Base-by-base conservation (phyloP, 2,888 invertebrate genomes). In the Nomada fucata region DNA sequence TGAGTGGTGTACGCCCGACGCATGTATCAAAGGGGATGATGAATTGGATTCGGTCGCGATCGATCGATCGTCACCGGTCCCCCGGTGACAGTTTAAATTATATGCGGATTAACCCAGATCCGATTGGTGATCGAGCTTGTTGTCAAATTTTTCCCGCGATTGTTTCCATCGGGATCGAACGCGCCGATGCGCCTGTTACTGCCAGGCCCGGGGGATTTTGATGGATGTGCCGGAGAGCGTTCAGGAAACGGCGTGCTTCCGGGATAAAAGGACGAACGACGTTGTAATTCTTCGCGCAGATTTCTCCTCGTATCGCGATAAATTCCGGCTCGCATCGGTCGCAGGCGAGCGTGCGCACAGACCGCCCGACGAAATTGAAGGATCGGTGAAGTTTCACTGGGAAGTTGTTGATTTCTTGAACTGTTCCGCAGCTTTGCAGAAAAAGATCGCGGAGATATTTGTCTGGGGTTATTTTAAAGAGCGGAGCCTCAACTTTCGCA, bases 61-160 rank as follows among this genome's bases (percentile, higher is more conserved):
- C 79, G 77, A 76, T 77, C 72, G 13, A 44, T 29, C 42, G 76
- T 44, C 50, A 42, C 52, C 4, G 5, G 26, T 29, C 26, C 59
- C 29, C 13, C 36, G 55, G 42, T 53, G 61, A 67, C 79, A 67
- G 71, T 55, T 77, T 55, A 71, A 77, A 77, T 77, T 65, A 71
- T 79, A 76, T 55, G 65, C 77, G 71, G 71, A 79, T 79, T 77
- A 71, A 77, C 65, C 71, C 53, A 61, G 70, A 69, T 75, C 29
- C 69, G 36, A 42, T 50, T 36, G 67, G 42, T 18, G 50, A 75
- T 44, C 53, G 29, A 23, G 76, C 55, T 26, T n/a, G 55, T 65
- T 50, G 70, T 36, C 69, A 44, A 70, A 61, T 53, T 61, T 61
- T 76, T 53, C 23, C 42, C 20, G 13, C 52, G 60, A 70, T 70